Conservation (phyloP, 2,888 invertebrate species). For the Drosophila trichaetosa region DNA sequence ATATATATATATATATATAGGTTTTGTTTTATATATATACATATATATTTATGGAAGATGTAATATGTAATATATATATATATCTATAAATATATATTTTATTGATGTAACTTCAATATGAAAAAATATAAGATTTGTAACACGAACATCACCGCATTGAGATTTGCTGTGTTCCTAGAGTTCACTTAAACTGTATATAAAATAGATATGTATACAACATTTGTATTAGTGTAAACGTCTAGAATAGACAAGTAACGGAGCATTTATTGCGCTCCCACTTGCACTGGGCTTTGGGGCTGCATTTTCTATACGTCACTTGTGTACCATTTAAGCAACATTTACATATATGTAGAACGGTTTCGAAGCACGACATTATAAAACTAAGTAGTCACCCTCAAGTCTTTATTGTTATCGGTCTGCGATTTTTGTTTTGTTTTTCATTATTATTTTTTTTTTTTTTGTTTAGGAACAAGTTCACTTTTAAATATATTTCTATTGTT, state of each 20-base stretch:
- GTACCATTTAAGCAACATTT: conserved; percentile 41
- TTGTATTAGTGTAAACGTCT: conserved; percentile 30
- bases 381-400: conserved; percentile 47
- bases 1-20: neutral
- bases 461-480: conserved; percentile 16
- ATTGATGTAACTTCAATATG: conserved; percentile 24
- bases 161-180: conserved; percentile 53
- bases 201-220: conserved; percentile 14
- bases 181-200: conserved; percentile 35
- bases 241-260: conserved; percentile 25
- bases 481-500: conserved; percentile 30
- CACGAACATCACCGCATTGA: conserved; percentile 34
- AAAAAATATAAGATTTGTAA: conserved; percentile 14
- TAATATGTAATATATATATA: neutral
- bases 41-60: neutral
- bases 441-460: conserved; percentile 10
- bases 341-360: conserved; percentile 40
- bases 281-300: conserved; percentile 29
- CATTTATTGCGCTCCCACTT: conserved; percentile 51
- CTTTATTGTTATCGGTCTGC: conserved; percentile 49
- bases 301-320: conserved; percentile 52
- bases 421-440: conserved; percentile 46
- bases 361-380: conserved; percentile 43
- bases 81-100: conserved; percentile 5
- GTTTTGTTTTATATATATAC: neutral